Conservation (phyloP, 92 coral and sea anemone genomes). For the Virgularia gustaviana region DNA sequence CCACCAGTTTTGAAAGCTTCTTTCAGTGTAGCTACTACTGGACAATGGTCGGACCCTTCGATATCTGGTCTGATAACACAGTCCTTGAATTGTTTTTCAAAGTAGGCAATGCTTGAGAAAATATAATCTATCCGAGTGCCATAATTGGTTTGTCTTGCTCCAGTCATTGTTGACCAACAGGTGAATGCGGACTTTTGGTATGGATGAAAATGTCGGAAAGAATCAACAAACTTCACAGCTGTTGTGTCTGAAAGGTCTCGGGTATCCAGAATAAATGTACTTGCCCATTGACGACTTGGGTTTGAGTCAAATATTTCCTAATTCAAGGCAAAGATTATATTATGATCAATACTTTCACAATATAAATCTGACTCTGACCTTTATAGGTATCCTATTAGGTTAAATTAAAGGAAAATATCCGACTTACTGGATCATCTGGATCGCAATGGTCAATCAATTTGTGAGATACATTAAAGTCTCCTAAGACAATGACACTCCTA, state of each 20-base stretch:
- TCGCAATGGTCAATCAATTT: conserved; percentile 88
- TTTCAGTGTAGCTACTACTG: conserved; percentile 77
- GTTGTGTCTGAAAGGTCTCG: not conserved
- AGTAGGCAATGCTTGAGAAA: conserved; percentile 59
- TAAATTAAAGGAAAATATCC: too few species aligned
- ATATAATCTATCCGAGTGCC: conserved; percentile 92
- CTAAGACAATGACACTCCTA: conserved; percentile 85
- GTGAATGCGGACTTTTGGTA: conserved; percentile 72
- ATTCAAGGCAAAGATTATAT: not conserved
- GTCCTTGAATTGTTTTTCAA: conserved; percentile 61
- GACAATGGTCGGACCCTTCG: conserved; percentile 98
- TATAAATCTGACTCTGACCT: not conserved
- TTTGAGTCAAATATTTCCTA: conserved; percentile 67
- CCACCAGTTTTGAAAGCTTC: conserved; percentile 47
- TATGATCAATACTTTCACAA: not conserved
- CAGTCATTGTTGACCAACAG: conserved; percentile 87
- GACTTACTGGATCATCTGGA: conserved; percentile 54
- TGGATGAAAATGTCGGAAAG: conserved; percentile 81
- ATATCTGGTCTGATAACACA: conserved; percentile 75
- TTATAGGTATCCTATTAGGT: too few species aligned
- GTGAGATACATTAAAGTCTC: conserved; percentile 83
- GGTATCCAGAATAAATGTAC: conserved; percentile 50
- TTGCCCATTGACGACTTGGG: conserved; percentile 89
- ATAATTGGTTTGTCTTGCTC: conserved; percentile 93
- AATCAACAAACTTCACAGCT: conserved; percentile 56